Evolutionary conservation across 2,888 invertebrate genomes (phyloP).

Genomic region (Conomelus anceps): DNA sequence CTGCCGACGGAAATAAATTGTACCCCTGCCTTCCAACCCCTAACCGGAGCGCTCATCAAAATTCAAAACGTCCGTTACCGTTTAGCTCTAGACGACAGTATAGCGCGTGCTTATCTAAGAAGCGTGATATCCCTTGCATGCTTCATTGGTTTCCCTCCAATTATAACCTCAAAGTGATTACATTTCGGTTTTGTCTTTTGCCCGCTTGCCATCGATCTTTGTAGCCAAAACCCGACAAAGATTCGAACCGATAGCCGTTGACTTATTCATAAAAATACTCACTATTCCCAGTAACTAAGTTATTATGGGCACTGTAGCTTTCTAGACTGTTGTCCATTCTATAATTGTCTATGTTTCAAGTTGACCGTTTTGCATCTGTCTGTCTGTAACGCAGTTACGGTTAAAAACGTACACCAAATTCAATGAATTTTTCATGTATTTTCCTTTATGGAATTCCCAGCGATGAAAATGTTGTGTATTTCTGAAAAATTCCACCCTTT

Average conservation of each 20-base stretch:
- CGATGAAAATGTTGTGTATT: too few relatives aligned
- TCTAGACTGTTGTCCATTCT: background rate
- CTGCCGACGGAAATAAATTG: background rate
- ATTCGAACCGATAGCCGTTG: background rate
- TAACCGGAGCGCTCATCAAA: background rate
- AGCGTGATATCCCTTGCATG: background rate
- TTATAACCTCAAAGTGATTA: background rate
- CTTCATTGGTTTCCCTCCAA: background rate
- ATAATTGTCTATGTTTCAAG: too few relatives aligned
- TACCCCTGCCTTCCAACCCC: background rate
- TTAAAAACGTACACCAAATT: too few relatives aligned
- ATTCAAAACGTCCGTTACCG: background rate
- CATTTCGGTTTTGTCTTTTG: background rate
- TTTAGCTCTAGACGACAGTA: background rate
- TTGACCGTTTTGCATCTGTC: too few relatives aligned
- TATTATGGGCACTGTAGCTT: background rate
- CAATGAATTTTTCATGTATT: too few relatives aligned
- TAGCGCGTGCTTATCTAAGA: background rate
- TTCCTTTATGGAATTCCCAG: too few relatives aligned
- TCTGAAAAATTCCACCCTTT: too few relatives aligned
- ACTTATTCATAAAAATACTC: background rate
- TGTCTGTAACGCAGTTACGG: too few relatives aligned
- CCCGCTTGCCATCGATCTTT: background rate
- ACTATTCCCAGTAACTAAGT: background rate
- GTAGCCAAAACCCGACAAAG: background rate